These are phyloP conservation scores for Drosophila kepulauana DNA, from an alignment of 1,140 invertebrate genomes.

Conservation along the genomic window DNA sequence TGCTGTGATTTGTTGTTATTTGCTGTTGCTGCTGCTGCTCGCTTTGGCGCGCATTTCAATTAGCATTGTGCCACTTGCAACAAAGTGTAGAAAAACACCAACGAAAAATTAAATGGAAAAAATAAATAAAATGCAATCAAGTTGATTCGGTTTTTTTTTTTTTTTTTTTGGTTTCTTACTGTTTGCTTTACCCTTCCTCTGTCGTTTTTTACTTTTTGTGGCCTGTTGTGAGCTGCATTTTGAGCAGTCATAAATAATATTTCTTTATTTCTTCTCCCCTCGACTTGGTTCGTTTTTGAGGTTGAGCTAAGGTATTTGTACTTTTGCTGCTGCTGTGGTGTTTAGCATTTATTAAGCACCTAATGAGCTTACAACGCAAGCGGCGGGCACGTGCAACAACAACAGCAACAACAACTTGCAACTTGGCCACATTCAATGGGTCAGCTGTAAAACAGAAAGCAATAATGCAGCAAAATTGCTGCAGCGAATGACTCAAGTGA, in stretches of 20 bases:
- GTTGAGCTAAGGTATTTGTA: conserved; percentile 5
- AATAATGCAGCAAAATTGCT: not conserved
- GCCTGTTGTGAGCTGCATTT: conserved; percentile 18
- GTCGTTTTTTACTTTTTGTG: too few species aligned
- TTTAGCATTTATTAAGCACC: conserved; percentile 38
- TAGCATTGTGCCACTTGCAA: conserved; percentile 67
- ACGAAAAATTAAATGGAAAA: conserved; percentile 50
- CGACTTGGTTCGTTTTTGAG: not conserved
- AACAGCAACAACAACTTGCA: not conserved
- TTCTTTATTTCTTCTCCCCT: not conserved
- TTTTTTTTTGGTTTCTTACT: not conserved
- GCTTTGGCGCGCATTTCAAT: conserved; percentile 64
- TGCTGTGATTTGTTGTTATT: conserved; percentile 34
- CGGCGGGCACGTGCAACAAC: conserved; percentile 3
- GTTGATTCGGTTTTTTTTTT: conserved; percentile 19
- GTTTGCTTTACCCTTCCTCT: not conserved
- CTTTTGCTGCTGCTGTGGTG: conserved; percentile 14
- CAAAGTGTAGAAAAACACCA: conserved; percentile 31
- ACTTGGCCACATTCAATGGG: not conserved
- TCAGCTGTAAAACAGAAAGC: not conserved
- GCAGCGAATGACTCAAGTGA: not conserved
- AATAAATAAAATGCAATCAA: conserved; percentile 40
- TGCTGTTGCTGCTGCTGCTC: conserved; percentile 4
- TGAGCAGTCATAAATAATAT: conserved; percentile 39
- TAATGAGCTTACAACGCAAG: conserved; percentile 44